phyloP scores from a whole-genome alignment of 2,797 vertebrate genomes.

The Periophthalmus magnuspinnatus region DNA sequence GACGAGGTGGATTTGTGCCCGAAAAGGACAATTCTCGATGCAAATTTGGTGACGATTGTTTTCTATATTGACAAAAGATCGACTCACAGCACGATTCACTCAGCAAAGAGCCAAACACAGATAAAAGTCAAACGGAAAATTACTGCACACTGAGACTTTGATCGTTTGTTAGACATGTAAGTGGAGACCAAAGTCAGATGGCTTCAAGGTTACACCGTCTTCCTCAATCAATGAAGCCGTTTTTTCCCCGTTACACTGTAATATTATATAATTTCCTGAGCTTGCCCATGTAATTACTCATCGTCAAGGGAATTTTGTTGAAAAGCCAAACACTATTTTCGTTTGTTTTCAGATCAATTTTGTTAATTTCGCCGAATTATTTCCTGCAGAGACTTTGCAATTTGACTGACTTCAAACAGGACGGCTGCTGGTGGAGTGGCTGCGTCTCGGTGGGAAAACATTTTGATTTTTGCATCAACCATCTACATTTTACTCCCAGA shows the following conservation, averaged over 20 bases:
- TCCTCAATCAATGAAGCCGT: background rate
- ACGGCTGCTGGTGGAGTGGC: background rate
- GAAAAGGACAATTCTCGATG: background rate
- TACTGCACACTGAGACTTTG: background rate
- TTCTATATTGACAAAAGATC: background rate
- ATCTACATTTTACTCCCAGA: background rate
- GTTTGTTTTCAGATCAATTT: background rate
- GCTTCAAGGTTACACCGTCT: background rate
- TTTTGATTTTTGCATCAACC: background rate
- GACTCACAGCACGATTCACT: slow-evolving; percentile 4
- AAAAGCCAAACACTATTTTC: background rate
- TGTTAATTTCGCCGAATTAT: background rate
- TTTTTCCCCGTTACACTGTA: background rate
- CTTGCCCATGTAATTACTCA: background rate
- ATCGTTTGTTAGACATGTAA: background rate
- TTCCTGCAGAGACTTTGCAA: too few relatives aligned
- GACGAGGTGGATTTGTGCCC: background rate
- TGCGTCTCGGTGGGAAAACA: background rate
- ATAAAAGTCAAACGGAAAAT: background rate
- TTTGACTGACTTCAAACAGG: background rate
- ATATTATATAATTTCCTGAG: background rate
- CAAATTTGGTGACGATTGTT: background rate
- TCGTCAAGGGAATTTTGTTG: background rate
- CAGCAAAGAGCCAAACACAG: background rate
- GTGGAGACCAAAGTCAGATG: background rate